Evolutionary conservation across 2,113 vertebrate species (phyloP), one percentile per base, ranked within the genome.

Genomic region (Centropus bengalensis): DNA sequence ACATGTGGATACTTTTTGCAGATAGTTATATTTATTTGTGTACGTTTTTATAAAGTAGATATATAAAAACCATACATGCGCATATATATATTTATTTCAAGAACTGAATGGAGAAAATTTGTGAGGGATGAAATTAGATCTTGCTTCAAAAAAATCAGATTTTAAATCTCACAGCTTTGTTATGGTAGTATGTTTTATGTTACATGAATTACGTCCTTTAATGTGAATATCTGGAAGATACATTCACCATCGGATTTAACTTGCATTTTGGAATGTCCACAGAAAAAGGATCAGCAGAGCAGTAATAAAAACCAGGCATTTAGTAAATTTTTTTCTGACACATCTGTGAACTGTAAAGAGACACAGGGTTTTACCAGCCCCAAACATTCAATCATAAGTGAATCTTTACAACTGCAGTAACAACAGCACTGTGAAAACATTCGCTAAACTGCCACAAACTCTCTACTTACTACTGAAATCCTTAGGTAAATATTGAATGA

Each of bases 401-500:
- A 95, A 97, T 96, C 90, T 94, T 96, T 95, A 97, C 93, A 96
- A 96, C 89, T 88, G 93, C 75, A 96, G 95, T 84, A 97, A 96
- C 91, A 96, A 71, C 93, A 91, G 94, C 9, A 0, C 94, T 96
- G 87, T 96, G 89, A 97, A 97, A 97, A 97, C 96, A 97, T 94
- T 97, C 91, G 56, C 90, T 94, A 90, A 82, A 86, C 91, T 97
- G 95, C 96, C 91, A 96, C 96, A 94, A 96, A 94, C 95, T 96
- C 95, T 94, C 91, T 89, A 86, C 94, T 92, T 94, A 96, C 93
- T 95, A 83, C 97, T 95, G 95, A 96, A 97, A 96, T 91, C 96
- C 95, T 97, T 97, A 93, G 92, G 88, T 95, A 97, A 97, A 97
- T 97, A 97, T 78, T 79, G 93, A 96, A 88, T 92, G 90, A 96